Evolutionary conservation across 92 coral and sea anemone species (phyloP), one percentile per base, ranked within the genome.

Genomic region (Palythoa heliodiscus): DNA sequence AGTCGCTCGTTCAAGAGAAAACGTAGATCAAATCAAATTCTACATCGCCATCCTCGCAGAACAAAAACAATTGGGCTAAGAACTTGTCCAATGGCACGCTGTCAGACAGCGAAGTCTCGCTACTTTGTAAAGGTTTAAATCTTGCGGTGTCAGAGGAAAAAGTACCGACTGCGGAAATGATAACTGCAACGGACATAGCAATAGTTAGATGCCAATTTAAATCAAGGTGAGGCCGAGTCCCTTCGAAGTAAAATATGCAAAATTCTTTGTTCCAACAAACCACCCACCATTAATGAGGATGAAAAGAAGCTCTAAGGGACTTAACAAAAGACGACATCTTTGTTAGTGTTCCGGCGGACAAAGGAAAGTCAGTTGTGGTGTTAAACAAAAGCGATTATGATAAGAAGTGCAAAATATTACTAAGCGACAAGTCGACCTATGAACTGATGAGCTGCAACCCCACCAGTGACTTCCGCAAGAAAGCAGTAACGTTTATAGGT

Each of bases 361-460:
- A 64, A 64, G 70, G 70, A 19, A 64, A 64, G 70, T 7, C 7
- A 1, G 23, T 64, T 19, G 87, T 83, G 37, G 81, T 71, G 20
- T 52, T 83, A 20, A 71, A 83, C 87, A 53, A 43, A 38, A 52
- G n/a, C 25, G 87, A 83, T 40, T 71, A 83, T 29, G 81, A 83
- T 15, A 37, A 50, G 37, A 83, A 83, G 50, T 83, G 87, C 50
- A 83, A 70, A 72, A 35, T 7, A 9, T 40, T 83, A 16, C 50
- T 83, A n/a, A 70, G 69, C 82, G 82, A 83, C 87, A 60, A 38
- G 69, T 24, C 22, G 9, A 83, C 87, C 11, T 83, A 83, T 29
- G 75, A 74, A 66, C 83, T 8, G 17, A 24, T 85, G 40, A 83
- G 88, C 24, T 75, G 75, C 29, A 85, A 85, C 75, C 88, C 88